Percentiles rank a stretch among this genome's conserved stretches.
phyloP scores from a whole-genome alignment of 2,797 vertebrate genomes.

The Picus viridis region DNA sequence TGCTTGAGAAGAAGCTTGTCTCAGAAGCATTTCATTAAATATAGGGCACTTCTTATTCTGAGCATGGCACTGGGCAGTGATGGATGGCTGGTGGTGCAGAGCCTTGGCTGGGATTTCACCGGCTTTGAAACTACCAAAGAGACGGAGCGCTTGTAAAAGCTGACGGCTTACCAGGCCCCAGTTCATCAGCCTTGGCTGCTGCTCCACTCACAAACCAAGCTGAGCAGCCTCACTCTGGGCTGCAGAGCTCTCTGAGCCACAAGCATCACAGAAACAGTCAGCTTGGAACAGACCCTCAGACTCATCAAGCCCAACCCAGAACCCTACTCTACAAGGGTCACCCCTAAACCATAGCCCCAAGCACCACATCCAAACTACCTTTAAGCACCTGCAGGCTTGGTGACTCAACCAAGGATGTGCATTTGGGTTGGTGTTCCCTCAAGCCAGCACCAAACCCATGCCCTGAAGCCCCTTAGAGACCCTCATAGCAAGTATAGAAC shows the following conservation, averaged over 20 bases:
- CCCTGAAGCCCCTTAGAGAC: not conserved
- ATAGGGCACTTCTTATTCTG: not conserved
- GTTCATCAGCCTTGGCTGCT: not conserved
- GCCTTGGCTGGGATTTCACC: not conserved
- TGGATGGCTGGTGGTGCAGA: not conserved
- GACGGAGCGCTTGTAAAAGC: not conserved
- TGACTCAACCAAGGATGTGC: fast-evolving
- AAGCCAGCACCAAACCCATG: not conserved
- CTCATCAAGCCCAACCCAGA: no score
- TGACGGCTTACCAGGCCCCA: not conserved
- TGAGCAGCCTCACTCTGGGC: not conserved
- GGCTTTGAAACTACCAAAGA: not conserved
- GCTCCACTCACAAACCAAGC: not conserved
- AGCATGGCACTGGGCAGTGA: not conserved
- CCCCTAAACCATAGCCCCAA: no score
- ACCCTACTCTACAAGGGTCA: no score
- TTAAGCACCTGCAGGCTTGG: no score
- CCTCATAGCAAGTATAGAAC: fast-evolving
- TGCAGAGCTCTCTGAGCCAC: not conserved
- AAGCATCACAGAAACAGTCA: no score
- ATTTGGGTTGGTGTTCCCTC: not conserved
- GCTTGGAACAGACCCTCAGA: no score
- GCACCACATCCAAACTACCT: no score
- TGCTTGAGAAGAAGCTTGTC: not conserved
- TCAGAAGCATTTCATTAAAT: not conserved